phyloP scores from a whole-genome alignment of 1,140 invertebrate genomes.

The Sycophila sp. region DNA sequence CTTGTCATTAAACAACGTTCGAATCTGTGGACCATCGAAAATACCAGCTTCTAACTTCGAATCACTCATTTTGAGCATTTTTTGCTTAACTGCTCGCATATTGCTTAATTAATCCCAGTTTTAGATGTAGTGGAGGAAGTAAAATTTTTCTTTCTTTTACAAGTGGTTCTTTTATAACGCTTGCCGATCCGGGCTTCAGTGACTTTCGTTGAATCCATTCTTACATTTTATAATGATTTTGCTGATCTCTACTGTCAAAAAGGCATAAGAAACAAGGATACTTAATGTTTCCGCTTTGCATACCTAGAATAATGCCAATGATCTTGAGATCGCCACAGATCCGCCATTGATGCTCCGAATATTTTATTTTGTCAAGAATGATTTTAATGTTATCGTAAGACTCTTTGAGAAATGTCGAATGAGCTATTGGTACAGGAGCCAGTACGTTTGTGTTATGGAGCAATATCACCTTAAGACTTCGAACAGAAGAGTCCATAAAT shows the following conservation, averaged over 20 bases:
- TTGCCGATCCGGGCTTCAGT: not conserved
- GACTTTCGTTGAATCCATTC: not conserved
- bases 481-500: not conserved
- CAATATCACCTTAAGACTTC: not conserved
- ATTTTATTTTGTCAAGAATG: not conserved
- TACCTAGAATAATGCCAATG: no score
- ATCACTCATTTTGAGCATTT: not conserved
- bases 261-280: no score
- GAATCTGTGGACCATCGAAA: no score
- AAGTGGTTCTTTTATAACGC: slow-evolving; percentile 1
- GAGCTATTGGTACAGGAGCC: no score
- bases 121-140: slow-evolving; percentile 18
- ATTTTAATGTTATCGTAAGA: not conserved
- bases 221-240: slow-evolving; percentile 8
- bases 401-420: not conserved
- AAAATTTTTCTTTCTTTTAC: not conserved
- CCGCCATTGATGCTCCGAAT: not conserved
- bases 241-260: no score
- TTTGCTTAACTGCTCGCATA: not conserved
- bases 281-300: no score
- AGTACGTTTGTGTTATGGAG: not conserved
- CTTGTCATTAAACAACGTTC: not conserved
- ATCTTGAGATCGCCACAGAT: no score
- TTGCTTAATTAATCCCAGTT: not conserved
- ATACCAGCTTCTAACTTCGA: not conserved